Percentiles rank a stretch among this genome's conserved stretches.
These are phyloP conservation scores for Bombus waltoni DNA, from an alignment of 1,140 invertebrate genomes.

Conservation along the genomic window DNA sequence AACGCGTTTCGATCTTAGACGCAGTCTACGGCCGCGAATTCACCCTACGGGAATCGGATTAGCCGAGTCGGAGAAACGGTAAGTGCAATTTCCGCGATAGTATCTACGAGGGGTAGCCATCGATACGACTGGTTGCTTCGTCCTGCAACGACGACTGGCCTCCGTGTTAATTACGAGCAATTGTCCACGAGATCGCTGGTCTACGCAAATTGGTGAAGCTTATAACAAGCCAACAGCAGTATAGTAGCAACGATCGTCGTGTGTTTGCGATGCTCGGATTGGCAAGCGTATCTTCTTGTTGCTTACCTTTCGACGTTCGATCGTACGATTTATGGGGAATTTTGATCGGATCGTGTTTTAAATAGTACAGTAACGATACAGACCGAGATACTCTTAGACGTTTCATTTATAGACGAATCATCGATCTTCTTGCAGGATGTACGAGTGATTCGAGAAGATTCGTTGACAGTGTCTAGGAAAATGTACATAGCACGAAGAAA, in stretches of 20 bases:
- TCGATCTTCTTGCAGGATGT: too few species aligned
- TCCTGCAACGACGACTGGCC: slow-evolving; percentile 46
- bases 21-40: not conserved
- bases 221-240: slow-evolving; percentile 48
- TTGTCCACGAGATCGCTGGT: slow-evolving; percentile 66
- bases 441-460: too few species aligned
- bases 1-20: slow-evolving; percentile 7
- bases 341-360: not conserved
- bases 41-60: slow-evolving; percentile 66
- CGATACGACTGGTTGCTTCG: slow-evolving; percentile 49
- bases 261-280: slow-evolving; percentile 57
- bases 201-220: slow-evolving; percentile 36
- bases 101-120: slow-evolving; percentile 49
- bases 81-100: slow-evolving; percentile 72
- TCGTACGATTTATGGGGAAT: not conserved
- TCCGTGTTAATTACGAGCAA: slow-evolving; percentile 69
- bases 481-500: not conserved
- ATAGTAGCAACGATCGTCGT: slow-evolving; percentile 66
- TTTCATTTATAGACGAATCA: too few species aligned
- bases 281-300: not conserved
- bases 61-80: slow-evolving; percentile 64
- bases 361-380: too few species aligned
- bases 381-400: not conserved
- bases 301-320: not conserved
- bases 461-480: too few species aligned